Conservation (phyloP, 1,140 invertebrate species). For the Paraescarpia echinospica region DNA sequence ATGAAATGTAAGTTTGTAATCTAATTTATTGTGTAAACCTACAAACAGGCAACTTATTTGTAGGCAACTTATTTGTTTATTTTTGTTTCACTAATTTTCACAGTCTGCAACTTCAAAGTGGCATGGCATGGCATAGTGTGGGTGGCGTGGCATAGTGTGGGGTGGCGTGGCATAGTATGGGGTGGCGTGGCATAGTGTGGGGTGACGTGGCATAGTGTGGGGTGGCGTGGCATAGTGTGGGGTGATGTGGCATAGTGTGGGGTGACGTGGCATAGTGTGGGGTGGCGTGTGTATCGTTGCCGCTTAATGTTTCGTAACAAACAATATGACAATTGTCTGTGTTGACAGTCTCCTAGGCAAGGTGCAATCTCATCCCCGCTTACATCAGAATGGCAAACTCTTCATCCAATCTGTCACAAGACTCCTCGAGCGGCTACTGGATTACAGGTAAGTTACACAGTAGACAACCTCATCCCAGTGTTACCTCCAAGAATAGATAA, state of each 20-base stretch:
- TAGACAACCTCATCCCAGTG: background rate
- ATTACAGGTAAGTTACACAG: slow-evolving; percentile 65
- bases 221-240: no score
- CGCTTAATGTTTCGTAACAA: background rate
- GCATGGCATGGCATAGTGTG: no score
- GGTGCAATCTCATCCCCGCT: slow-evolving; percentile 81
- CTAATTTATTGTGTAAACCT: no score
- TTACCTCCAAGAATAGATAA: background rate
- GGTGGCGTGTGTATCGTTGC: background rate
- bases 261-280: background rate
- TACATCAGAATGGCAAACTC: slow-evolving; percentile 86
- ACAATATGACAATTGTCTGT: background rate
- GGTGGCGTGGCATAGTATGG: background rate
- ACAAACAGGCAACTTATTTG: no score
- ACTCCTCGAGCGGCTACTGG: slow-evolving; percentile 82
- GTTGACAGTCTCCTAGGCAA: slow-evolving; percentile 76
- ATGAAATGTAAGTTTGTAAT: no score
- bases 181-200: background rate
- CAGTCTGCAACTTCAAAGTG: background rate
- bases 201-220: background rate
- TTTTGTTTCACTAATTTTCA: background rate
- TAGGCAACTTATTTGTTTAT: background rate
- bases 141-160: background rate
- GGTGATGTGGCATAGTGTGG: background rate
- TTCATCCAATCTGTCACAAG: slow-evolving; percentile 90